Evolutionary conservation across 2,113 vertebrate species (phyloP).

Genomic region (Glaucomys volans): DNA sequence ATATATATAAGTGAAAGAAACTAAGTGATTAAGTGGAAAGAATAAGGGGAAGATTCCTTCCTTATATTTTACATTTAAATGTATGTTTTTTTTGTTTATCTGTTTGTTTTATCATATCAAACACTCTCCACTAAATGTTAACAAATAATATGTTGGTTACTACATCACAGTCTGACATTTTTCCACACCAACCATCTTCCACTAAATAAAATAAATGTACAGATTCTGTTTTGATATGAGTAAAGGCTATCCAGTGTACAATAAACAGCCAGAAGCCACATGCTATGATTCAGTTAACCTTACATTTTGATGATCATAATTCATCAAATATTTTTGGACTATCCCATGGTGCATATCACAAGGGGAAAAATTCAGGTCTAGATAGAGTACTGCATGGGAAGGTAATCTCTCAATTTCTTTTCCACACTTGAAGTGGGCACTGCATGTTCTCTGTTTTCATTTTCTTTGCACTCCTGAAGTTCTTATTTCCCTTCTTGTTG

Average conservation of each 20-base stretch:
- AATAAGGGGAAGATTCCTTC: neutral
- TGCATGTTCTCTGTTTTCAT: neutral
- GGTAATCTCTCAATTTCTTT: neutral
- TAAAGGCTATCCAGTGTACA: neutral
- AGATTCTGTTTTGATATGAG: neutral
- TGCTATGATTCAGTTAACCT: neutral
- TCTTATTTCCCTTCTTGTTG: neutral
- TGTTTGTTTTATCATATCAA: conserved; percentile 2
- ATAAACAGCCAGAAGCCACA: neutral
- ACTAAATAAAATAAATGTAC: neutral
- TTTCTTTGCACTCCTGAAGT: neutral
- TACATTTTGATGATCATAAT: neutral
- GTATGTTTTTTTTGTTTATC: neutral
- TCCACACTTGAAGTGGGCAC: conserved; percentile 52
- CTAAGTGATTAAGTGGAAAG: neutral
- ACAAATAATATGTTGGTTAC: neutral
- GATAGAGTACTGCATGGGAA: neutral
- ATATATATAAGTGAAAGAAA: neutral
- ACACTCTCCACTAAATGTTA: conserved; percentile 20
- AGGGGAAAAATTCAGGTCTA: neutral
- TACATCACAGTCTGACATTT: neutral
- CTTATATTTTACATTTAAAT: conserved; percentile 10
- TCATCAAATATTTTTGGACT: neutral
- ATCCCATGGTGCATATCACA: neutral
- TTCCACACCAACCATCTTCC: neutral